These are phyloP conservation scores for Prosopocoilus inquinatus DNA, from an alignment of 2,888 invertebrate species.

Conservation along the genomic window DNA sequence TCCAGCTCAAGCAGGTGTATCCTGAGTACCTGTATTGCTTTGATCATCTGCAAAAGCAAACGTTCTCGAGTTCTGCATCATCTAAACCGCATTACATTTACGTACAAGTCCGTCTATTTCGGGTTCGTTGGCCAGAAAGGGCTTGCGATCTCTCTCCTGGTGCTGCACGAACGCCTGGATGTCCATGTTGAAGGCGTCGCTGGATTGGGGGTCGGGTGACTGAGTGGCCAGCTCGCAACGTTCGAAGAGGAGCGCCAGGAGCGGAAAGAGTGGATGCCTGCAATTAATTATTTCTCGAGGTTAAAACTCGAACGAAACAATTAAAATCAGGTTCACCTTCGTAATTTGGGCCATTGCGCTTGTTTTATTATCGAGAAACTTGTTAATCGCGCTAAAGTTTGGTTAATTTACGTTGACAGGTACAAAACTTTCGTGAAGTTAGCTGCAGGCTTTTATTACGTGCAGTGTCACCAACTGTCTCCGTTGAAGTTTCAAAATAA, in stretches of 20 bases:
- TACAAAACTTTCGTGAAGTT: too few relatives aligned
- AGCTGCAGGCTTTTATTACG: too few relatives aligned
- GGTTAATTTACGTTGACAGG: too few relatives aligned
- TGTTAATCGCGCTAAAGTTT: too few relatives aligned
- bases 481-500: too few relatives aligned
- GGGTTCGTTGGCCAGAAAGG: conserved; percentile 85
- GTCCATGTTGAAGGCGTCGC: conserved; percentile 89
- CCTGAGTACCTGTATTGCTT: conserved; percentile 84
- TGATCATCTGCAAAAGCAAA: conserved; percentile 67
- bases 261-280: conserved; percentile 92
- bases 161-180: conserved; percentile 86
- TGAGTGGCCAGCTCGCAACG: conserved; percentile 96
- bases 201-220: conserved; percentile 71
- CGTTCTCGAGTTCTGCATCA: too few relatives aligned
- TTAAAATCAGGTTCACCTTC: too few relatives aligned
- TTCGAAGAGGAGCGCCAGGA: conserved; percentile 88
- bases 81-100: too few relatives aligned
- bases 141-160: conserved; percentile 81
- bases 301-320: too few relatives aligned
- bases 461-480: too few relatives aligned
- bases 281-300: conserved; percentile 23
- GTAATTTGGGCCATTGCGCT: too few relatives aligned
- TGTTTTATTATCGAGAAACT: too few relatives aligned
- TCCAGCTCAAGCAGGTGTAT: conserved; percentile 91
- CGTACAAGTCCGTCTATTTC: conserved; percentile 91